Conservation (phyloP, 2,888 invertebrate species). For the Eutolmus rufibarbis region DNA sequence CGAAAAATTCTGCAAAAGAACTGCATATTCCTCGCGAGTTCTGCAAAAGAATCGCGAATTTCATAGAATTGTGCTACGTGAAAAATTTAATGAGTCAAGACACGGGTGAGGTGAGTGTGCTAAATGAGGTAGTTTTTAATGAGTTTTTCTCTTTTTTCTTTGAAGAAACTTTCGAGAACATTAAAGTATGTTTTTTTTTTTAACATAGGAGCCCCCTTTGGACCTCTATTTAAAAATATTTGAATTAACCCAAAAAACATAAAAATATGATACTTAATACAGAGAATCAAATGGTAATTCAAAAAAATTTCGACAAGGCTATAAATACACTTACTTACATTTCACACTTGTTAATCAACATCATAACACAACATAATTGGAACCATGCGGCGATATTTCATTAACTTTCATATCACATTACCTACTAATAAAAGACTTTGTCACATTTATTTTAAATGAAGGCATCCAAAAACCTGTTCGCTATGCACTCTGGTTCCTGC, state of each 20-base stretch:
- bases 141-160: background rate
- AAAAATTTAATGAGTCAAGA: background rate
- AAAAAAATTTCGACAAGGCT: background rate
- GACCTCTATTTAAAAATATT: background rate
- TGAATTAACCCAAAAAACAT: background rate
- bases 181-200: background rate
- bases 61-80: background rate
- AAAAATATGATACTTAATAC: no score
- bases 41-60: background rate
- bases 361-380: background rate
- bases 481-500: background rate
- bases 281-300: background rate
- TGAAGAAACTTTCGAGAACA: background rate
- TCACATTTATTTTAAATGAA: background rate
- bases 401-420: background rate
- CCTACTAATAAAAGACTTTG: background rate
- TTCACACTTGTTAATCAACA: background rate
- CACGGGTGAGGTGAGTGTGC: background rate
- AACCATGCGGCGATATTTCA: background rate
- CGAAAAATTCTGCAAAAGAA: background rate
- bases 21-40: background rate
- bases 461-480: background rate
- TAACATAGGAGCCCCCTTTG: background rate
- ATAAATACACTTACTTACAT: background rate
- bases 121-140: background rate